Evolutionary conservation across 1,140 invertebrate genomes (phyloP), one percentile per base, ranked within the genome.

Genomic region (Leptinotarsa defecta): DNA sequence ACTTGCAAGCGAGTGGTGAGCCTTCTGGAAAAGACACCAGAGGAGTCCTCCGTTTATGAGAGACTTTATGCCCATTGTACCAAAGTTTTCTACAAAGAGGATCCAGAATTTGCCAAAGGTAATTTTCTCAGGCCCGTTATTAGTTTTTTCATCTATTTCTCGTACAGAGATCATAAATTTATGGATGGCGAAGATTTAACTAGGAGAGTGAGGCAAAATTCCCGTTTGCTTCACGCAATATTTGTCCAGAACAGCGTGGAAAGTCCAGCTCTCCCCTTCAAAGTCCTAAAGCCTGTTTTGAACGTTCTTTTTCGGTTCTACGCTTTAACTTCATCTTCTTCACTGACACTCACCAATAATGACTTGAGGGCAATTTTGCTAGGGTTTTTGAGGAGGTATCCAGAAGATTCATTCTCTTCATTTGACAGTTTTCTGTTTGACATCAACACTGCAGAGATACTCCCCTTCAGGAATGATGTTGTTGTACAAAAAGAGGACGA

Each of bases 1-100:
- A 89, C 88, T 74, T 88, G 85, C 70, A 76, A 80, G 73, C 88
- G 90, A 84, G 73, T 91, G 15, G 80, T 85, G n/a, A 81, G 86
- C 57, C 84, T 90, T 74, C 80, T 89, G 19, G 75, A 79, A 24
- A 87, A 75, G 52, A 86, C 86, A 22, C 84, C 83, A 22, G 70
- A 73, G 1, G 61, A 77, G 19, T 43, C 24, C 68, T 64, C 65
- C 17, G 13, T 76, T 64, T 72, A 68, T 52, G 76, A 78, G 63
- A 73, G 73, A 70, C 22, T 80, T 13, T 78, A 76, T 73, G 64
- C 76, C 4, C 24, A 69, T 11, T 92, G 89, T 80, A 86, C 90
- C 20, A 86, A 87, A 74, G 83, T 82, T 70, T 81, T 92, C 24
- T 86, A 87, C 80, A 84, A 88, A 71, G 84, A 85, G 70, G 88